Evolutionary conservation across 2,888 invertebrate species (phyloP), one percentile per base, ranked within the genome.

Genomic region (Callosobruchus maculatus): DNA sequence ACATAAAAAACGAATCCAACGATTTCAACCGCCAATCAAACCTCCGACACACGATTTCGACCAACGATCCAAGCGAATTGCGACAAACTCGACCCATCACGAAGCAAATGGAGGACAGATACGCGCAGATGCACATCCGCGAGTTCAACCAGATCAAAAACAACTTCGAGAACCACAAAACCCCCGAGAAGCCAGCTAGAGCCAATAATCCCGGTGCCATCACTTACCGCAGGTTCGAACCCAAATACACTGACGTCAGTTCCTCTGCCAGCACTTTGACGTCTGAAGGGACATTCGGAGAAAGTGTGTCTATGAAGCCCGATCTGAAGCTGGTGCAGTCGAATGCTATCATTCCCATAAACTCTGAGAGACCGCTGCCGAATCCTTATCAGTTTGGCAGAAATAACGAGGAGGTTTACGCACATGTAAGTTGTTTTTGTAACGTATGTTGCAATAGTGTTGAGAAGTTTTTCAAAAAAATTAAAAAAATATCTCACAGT

Each of bases 281-380:
- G 73, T 86, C 86, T 0, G 85, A 85, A 21, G 49, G 49, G 3
- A 49, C 49, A 3, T 49, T 49, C 13, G 82, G 82, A 70, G 72
- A 76, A 9, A 73, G 66, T 66, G 20, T 13, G 9, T 70, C 21
- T 26, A 83, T 70, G 81, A 83, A 72, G 70, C 67, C 49, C 4
- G 67, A 67, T n/a, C 71, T 68, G 68, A 82, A 83, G 72, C 77
- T 87, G 21, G 84, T 87, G 7, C 86, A 85, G 80, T 86, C 87
- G 0, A 87, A 86, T 81, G 86, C 86, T 26, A 75, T 84, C 67
- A 86, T 86, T 71, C 87, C 86, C 0, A 85, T 86, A 21, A 86
- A 84, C 78, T 84, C 86, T 0, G 86, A 86, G 79, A 80, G 87
- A 73, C 81, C 86, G 2, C 76, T 86, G 22, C 87, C 87, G 18